Evolutionary conservation across 2,113 vertebrate species (phyloP).

Genomic region (Peromyscus californicus): DNA sequence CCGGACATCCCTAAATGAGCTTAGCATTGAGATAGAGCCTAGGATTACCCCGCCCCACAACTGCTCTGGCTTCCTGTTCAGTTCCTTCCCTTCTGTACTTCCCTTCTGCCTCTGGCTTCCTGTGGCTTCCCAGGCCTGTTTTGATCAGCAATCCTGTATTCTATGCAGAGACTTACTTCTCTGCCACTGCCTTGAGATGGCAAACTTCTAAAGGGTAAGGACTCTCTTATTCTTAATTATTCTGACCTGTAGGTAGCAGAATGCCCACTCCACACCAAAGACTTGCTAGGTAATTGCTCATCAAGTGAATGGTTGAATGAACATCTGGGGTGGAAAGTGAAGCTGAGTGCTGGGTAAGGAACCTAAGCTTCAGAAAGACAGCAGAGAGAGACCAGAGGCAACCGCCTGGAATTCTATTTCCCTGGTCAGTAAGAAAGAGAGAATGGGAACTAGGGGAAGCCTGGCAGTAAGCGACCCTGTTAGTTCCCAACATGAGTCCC

Average conservation of each 20-base stretch:
- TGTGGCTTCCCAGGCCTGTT: neutral
- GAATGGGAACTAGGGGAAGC: neutral
- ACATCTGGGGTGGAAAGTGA: neutral
- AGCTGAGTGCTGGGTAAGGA: conserved; percentile 18
- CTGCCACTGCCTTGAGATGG: neutral
- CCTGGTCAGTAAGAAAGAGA: neutral
- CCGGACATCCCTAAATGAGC: neutral
- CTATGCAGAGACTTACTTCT: neutral
- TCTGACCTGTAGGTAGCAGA: conserved; percentile 23
- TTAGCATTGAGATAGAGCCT: neutral
- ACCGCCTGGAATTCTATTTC: neutral
- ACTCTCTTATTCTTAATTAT: conserved; percentile 36
- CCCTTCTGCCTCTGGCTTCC: neutral
- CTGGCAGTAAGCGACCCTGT: neutral
- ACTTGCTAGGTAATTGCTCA: neutral
- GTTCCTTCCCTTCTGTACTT: neutral
- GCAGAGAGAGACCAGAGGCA: neutral
- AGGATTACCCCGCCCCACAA: neutral
- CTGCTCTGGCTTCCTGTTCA: neutral
- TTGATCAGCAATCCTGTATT: neutral
- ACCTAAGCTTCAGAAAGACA: neutral
- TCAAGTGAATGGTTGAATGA: neutral
- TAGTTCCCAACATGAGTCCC: neutral
- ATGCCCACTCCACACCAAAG: neutral
- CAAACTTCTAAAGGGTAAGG: conserved; percentile 38